phyloP scores from a whole-genome alignment of 92 coral and sea anemone species.

The Hydrozoanthus gracilis region DNA sequence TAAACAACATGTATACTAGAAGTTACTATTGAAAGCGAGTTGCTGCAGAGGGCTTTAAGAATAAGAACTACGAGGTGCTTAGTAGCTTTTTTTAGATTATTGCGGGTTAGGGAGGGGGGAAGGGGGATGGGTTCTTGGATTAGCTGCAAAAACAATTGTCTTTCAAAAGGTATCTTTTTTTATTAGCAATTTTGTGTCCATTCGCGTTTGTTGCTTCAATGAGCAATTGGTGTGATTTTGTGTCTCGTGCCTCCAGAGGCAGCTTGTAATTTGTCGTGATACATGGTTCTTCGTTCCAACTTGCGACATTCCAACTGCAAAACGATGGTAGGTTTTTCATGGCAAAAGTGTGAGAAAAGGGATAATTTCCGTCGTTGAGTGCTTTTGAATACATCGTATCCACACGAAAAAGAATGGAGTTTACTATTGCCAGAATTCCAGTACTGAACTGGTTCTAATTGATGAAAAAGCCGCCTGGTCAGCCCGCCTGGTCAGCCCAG shows the following conservation, averaged over 20 bases:
- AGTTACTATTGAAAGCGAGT: too few species aligned
- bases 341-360: slow-evolving; percentile 1
- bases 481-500: too few species aligned
- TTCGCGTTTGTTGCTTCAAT: slow-evolving; percentile 1
- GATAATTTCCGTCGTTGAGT: background rate
- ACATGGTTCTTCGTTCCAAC: background rate
- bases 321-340: too few species aligned
- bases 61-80: too few species aligned
- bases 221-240: slow-evolving; percentile 8
- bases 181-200: background rate
- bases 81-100: too few species aligned
- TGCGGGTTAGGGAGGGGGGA: too few species aligned
- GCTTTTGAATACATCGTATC: background rate
- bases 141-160: too few species aligned
- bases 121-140: too few species aligned
- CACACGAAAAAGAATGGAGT: slow-evolving; percentile 15
- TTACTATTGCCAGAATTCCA: slow-evolving; percentile 8
- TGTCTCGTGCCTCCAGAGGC: slow-evolving; percentile 12
- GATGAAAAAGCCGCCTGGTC: too few species aligned
- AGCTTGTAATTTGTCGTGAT: background rate
- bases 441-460: slow-evolving; percentile 7
- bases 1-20: too few species aligned
- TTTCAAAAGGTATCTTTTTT: too few species aligned
- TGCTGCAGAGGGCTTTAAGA: too few species aligned
- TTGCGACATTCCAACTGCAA: background rate